These are phyloP conservation scores for Drosophila kanekoi DNA, from an alignment of 2,888 invertebrate species.

Conservation along the genomic window DNA sequence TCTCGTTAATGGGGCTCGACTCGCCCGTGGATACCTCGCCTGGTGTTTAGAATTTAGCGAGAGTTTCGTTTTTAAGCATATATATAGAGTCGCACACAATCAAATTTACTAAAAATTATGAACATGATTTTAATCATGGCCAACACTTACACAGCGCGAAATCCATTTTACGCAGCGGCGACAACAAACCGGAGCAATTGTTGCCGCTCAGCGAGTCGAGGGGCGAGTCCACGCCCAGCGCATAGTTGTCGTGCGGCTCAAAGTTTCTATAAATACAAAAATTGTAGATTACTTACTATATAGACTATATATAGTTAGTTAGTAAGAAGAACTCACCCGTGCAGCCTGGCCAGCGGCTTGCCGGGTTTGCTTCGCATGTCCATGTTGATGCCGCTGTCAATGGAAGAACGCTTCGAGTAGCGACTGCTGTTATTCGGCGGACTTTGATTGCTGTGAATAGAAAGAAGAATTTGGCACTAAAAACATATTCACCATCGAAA, in stretches of 20 bases:
- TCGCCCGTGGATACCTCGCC: constrained; percentile 85
- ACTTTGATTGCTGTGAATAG: constrained; percentile 82
- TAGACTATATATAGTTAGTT: too few relatives aligned
- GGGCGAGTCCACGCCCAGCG: constrained; percentile 85
- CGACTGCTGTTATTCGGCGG: constrained; percentile 83
- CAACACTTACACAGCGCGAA: constrained; percentile 92
- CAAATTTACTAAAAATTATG: constrained; percentile 6
- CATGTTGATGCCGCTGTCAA: constrained; percentile 93
- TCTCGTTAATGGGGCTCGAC: constrained; percentile 84
- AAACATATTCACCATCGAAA: too few relatives aligned
- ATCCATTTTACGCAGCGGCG: constrained; percentile 91
- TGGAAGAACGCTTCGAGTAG: constrained; percentile 90
- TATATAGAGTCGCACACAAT: constrained; percentile 19
- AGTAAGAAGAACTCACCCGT: constrained; percentile 68
- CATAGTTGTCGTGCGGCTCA: constrained; percentile 85
- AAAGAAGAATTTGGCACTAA: not conserved
- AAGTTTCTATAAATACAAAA: constrained; percentile 64
- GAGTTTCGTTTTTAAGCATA: constrained; percentile 45
- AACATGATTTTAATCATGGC: constrained; percentile 28
- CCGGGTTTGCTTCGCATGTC: constrained; percentile 86
- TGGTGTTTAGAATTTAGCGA: constrained; percentile 62
- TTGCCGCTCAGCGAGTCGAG: constrained; percentile 75
- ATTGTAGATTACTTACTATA: too few relatives aligned
- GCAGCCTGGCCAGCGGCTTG: constrained; percentile 85
- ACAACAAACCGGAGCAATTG: constrained; percentile 84